Conservation (phyloP, 1,140 invertebrate genomes). For the Babylonia areolata region DNA sequence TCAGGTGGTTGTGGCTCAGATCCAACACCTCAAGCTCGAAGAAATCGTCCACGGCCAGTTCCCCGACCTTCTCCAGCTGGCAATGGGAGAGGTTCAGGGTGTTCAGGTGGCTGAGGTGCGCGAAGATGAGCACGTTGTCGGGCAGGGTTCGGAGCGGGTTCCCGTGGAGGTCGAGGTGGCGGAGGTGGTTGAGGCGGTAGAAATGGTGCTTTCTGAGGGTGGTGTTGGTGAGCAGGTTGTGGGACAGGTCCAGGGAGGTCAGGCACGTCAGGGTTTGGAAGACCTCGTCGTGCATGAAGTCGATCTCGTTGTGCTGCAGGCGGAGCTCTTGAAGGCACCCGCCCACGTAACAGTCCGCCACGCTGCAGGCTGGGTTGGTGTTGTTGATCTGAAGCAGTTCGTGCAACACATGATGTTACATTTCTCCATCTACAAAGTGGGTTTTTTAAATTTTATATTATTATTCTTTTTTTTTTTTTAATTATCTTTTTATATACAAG, state of each 20-base stretch:
- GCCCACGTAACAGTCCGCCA: not conserved
- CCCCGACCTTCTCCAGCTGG: constrained; percentile 22
- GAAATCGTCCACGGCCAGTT: constrained; percentile 24
- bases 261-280: constrained; percentile 35
- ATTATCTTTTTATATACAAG: too few species aligned
- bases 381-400: constrained; percentile 28
- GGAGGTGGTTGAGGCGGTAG: not conserved
- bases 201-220: constrained; percentile 14
- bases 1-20: constrained; percentile 37
- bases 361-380: not conserved
- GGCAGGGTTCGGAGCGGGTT: constrained; percentile 31
- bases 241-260: constrained; percentile 23
- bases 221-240: constrained; percentile 22
- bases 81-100: constrained; percentile 36
- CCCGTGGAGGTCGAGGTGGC: constrained; percentile 11
- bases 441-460: too few species aligned
- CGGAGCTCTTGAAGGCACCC: constrained; percentile 24
- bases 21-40: constrained; percentile 28
- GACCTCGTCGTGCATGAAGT: constrained; percentile 18
- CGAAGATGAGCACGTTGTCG: constrained; percentile 18
- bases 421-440: not conserved
- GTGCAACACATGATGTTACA: not conserved
- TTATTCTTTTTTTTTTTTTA: too few species aligned
- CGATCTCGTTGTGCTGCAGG: constrained; percentile 40
- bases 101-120: not conserved